phyloP scores from a whole-genome alignment of 2,888 invertebrate genomes.

The Anoplius nigerrimus region DNA sequence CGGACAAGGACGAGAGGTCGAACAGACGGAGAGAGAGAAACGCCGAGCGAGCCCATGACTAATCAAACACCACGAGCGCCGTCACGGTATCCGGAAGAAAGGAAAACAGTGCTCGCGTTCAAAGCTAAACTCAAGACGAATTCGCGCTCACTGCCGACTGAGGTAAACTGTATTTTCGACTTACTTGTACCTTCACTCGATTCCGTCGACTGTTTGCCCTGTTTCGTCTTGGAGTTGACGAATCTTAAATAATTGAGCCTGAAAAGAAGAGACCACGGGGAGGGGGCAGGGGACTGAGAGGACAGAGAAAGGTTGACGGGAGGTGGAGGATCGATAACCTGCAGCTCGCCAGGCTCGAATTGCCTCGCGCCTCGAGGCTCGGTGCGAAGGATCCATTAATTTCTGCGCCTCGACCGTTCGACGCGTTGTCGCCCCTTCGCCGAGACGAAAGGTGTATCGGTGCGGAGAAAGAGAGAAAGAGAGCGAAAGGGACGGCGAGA shows the following conservation, averaged over 20 bases:
- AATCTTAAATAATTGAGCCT: conserved; percentile 19
- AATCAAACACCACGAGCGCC: too few species aligned
- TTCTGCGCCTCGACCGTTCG: conserved; percentile 29
- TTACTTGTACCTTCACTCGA: too few species aligned
- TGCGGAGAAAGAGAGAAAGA: too few species aligned
- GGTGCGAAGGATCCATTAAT: conserved; percentile 50
- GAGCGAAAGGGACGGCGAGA: too few species aligned
- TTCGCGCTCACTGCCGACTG: too few species aligned
- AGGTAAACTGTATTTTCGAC: too few species aligned
- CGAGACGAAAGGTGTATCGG: background rate
- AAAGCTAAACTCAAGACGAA: too few species aligned
- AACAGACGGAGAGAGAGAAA: conserved; percentile 17
- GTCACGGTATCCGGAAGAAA: too few species aligned
- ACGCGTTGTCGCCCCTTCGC: conserved; percentile 18
- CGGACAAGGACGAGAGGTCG: background rate
- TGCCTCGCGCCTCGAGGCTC: conserved; percentile 31
- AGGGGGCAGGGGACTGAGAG: conserved; percentile 7
- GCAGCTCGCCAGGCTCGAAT: conserved; percentile 27
- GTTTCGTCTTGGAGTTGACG: conserved; percentile 9
- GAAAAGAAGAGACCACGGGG: conserved; percentile 29
- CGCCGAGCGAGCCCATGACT: background rate
- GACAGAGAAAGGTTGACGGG: background rate
- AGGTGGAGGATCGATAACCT: conserved; percentile 50
- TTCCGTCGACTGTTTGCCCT: too few species aligned
- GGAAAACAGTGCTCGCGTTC: too few species aligned